Conservation (phyloP, 1,140 invertebrate genomes). For the Apis florea region DNA sequence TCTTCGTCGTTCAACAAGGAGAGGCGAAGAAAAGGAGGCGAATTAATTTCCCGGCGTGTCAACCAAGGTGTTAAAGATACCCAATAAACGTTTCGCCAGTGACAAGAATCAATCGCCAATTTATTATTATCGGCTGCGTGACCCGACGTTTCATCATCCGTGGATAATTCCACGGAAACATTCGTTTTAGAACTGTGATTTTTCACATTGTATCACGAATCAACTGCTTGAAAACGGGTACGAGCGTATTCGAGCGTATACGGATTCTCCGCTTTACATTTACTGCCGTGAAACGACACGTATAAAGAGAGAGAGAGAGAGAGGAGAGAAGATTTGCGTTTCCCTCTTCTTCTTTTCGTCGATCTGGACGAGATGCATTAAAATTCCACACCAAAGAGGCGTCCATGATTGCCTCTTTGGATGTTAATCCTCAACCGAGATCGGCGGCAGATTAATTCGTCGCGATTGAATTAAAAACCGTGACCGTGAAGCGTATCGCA, state of each 20-base stretch:
- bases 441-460: background rate
- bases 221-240: background rate
- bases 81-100: background rate
- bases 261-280: constrained; percentile 13
- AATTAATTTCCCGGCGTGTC: background rate
- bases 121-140: background rate
- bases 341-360: background rate
- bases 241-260: background rate
- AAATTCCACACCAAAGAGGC: background rate
- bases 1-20: background rate
- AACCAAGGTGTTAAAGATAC: background rate
- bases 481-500: background rate
- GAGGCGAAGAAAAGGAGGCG: background rate
- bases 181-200: background rate
- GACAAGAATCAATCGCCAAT: background rate
- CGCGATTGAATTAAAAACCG: background rate
- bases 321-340: background rate
- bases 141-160: no score
- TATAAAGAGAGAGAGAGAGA: background rate
- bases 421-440: background rate
- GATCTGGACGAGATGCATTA: background rate
- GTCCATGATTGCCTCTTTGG: background rate
- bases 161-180: background rate
- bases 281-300: background rate
- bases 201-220: background rate